phyloP scores from a whole-genome alignment of 2,113 vertebrate genomes.

The Dinomys branickii region DNA sequence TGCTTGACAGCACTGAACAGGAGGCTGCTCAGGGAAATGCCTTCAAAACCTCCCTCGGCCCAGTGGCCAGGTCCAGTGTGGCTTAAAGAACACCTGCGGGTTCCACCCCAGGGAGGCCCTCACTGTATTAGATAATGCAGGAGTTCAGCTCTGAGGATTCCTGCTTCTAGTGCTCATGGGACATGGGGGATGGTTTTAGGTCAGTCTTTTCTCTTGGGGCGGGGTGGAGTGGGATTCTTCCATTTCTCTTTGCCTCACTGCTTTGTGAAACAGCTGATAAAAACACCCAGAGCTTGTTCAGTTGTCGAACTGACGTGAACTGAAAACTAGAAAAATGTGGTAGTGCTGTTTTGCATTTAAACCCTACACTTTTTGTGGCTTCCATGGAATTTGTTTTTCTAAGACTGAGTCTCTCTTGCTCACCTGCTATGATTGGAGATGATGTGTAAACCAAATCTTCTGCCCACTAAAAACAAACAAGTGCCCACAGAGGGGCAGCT shows the following conservation, averaged over 20 bases:
- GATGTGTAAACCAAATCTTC: neutral
- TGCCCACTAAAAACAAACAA: neutral
- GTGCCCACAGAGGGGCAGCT: neutral
- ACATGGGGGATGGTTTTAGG: accelerated
- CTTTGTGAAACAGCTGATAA: neutral
- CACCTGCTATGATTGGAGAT: neutral
- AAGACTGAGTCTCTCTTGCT: neutral
- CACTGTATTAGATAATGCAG: too few species aligned
- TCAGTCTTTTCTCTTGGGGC: too few species aligned
- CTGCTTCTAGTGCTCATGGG: accelerated
- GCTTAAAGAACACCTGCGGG: neutral
- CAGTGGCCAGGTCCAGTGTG: neutral
- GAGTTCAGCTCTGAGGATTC: neutral
- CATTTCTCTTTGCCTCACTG: neutral
- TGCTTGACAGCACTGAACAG: neutral
- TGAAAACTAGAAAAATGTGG: neutral
- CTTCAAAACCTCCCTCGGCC: accelerated
- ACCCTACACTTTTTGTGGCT: neutral
- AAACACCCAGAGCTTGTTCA: neutral
- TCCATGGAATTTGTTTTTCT: neutral
- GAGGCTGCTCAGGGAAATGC: too few species aligned
- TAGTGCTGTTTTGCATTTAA: neutral
- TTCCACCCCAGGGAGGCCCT: neutral
- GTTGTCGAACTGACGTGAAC: neutral
- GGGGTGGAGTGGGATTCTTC: neutral